These are phyloP conservation scores for Puntigrus tetrazona DNA, from an alignment of 2,113 vertebrate genomes.

Conservation along the genomic window DNA sequence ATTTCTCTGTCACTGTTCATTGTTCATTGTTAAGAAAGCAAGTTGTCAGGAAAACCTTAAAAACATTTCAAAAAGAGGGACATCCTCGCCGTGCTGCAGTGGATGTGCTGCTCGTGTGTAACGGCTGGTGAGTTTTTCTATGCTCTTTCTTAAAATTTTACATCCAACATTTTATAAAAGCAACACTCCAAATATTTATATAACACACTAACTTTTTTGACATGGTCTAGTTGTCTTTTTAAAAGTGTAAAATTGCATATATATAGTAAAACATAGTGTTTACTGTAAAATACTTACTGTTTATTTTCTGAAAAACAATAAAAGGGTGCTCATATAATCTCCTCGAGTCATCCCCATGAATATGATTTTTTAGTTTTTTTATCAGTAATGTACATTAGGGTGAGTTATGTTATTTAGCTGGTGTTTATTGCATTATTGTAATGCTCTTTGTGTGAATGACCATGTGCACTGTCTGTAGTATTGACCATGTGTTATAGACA, in stretches of 20 bases:
- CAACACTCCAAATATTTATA: neutral
- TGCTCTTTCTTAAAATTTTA: conserved; percentile 2
- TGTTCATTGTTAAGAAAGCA: conserved; percentile 74
- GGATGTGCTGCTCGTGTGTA: conserved; percentile 25
- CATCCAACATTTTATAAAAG: neutral
- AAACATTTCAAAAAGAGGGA: conserved; percentile 61
- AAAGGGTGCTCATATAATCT: neutral
- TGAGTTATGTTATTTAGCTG: neutral
- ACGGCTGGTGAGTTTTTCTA: conserved; percentile 64
- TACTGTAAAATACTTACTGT: neutral
- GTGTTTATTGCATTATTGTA: neutral
- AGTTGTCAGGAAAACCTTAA: conserved; percentile 61
- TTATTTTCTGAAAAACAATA: neutral
- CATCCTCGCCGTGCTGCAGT: conserved; percentile 51
- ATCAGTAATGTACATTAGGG: neutral
- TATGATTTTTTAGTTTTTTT: no score
- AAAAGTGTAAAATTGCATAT: neutral
- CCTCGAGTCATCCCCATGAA: no score
- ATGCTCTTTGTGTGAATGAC: neutral
- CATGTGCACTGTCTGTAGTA: neutral
- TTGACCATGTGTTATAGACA: neutral
- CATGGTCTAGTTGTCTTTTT: neutral
- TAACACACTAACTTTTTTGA: neutral
- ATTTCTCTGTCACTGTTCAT: conserved; percentile 65
- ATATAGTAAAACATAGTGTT: no score